Base-by-base conservation (phyloP, 1,140 invertebrate genomes). In the Trinorchestia longiramus region DNA sequence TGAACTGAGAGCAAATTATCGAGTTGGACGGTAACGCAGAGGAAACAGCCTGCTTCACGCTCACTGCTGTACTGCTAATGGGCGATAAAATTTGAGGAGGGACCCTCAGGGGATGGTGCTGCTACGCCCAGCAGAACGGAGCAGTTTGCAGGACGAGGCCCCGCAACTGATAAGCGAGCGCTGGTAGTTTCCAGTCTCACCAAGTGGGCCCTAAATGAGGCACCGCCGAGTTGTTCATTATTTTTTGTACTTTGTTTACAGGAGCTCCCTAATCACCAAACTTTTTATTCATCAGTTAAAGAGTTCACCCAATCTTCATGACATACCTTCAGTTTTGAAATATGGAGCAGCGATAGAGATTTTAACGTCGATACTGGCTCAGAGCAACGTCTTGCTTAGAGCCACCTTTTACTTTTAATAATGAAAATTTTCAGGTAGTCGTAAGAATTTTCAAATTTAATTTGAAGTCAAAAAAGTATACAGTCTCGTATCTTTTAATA, bases 1-100 rank as follows among this genome's bases (percentile, higher is more conserved):
- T 42, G 41, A 11, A 90, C 88, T 90, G 41, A 90, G 88, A 90
- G 41, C n/a, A 90, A 90, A 90, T 90, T 90, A 77, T 77, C 62
- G 88, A 42, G 41, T 42, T 90, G 43, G 88, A 43, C 11, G 88
- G n/a, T 42, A 90, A 90, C 43, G 88, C 88, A 4, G 88, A 36
- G 36, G 88, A 8, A 43, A 43, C 41, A 28, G 88, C 43, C 28
- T 43, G 88, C 41, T 90, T 28, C 28, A 42, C 88, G 88, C n/a
- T 15, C 23, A 41, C 88, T 28, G 88, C 88, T 90, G 41, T 28
- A 17, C 88, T 90, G 41, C n/a, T 90, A 90, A 90, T 42, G 88
- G 88, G 0, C 88, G 43, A 90, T 90, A 90, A 90, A 90, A 90
- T 90, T 90, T 43, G 88, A 90, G n/a, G 41, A 17, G n/a, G 88